phyloP scores from a whole-genome alignment of 1,140 invertebrate species.

The Hypsibius dujardini region DNA sequence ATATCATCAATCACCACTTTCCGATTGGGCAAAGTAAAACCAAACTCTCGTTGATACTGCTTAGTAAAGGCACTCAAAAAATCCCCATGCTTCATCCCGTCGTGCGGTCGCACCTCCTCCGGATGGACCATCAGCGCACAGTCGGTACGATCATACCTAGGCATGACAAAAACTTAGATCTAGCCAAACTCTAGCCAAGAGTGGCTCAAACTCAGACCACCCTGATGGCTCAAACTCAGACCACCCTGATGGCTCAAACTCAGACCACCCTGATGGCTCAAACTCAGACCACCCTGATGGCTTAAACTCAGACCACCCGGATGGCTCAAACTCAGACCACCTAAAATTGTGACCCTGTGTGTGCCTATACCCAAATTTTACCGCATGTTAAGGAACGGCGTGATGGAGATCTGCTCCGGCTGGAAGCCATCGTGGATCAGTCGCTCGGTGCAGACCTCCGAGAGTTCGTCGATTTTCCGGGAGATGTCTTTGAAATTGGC shows the following conservation, averaged over 20 bases:
- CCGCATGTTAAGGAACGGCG: conserved; percentile 71
- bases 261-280: too few species aligned
- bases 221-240: too few species aligned
- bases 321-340: too few species aligned
- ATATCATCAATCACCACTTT: conserved; percentile 80
- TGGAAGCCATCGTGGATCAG: conserved; percentile 55
- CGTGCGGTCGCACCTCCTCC: conserved; percentile 20
- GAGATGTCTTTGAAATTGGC: conserved; percentile 50
- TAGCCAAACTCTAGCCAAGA: too few species aligned
- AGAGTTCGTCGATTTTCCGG: conserved; percentile 44
- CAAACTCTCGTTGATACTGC: conserved; percentile 73
- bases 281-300: too few species aligned
- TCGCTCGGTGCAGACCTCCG: conserved; percentile 43
- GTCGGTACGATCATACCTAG: conserved; percentile 67
- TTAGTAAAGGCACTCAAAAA: conserved; percentile 50
- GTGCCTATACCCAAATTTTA: too few species aligned
- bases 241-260: too few species aligned
- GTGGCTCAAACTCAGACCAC: too few species aligned
- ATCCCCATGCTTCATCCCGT: conserved; percentile 44
- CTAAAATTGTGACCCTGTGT: too few species aligned
- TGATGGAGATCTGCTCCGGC: conserved; percentile 43
- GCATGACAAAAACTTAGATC: too few species aligned
- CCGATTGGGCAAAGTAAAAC: conserved; percentile 64
- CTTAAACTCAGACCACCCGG: too few species aligned
- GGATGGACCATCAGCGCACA: conserved; percentile 74